These are phyloP conservation scores for Terrapene triunguis DNA, from an alignment of 2,113 vertebrate genomes.

Conservation along the genomic window DNA sequence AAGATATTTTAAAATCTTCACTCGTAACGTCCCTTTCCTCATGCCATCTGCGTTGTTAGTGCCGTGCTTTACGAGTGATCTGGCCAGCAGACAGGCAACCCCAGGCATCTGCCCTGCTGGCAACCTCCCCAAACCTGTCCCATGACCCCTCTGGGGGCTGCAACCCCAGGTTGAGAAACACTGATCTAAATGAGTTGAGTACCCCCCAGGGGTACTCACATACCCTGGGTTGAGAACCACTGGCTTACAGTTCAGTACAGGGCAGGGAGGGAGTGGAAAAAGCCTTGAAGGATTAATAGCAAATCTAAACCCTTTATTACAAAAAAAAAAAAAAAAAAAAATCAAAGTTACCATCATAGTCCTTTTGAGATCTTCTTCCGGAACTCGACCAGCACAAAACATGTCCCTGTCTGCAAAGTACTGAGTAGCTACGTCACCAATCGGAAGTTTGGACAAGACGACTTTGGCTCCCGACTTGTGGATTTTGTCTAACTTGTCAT, in stretches of 20 bases:
- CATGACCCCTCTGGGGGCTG: too few species aligned
- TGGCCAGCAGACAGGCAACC: background rate
- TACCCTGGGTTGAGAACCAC: too few species aligned
- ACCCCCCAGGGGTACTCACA: too few species aligned
- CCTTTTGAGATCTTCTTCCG: constrained; percentile 95
- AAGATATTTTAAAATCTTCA: background rate
- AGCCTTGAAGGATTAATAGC: too few species aligned
- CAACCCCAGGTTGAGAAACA: too few species aligned
- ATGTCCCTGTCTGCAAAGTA: constrained; percentile 97
- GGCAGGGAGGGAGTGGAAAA: too few species aligned
- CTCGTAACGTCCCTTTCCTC: background rate
- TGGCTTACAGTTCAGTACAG: too few species aligned
- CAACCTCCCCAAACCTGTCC: too few species aligned
- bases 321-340: rapidly evolving
- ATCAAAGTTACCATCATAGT: constrained; percentile 93
- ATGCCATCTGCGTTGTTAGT: rapidly evolving
- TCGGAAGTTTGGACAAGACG: constrained; percentile 94
- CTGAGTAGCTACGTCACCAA: constrained; percentile 96
- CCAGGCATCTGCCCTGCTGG: too few species aligned
- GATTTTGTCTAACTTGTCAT: constrained; percentile 97
- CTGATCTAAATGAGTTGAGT: too few species aligned
- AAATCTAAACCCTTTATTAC: rapidly evolving
- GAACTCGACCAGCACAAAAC: constrained; percentile 96
- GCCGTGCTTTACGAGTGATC: background rate
- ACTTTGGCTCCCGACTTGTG: constrained; percentile 94